Percentiles rank a stretch among this genome's conserved stretches.
Evolutionary conservation across 2,888 invertebrate genomes (phyloP).

Genomic region (Cabera pusaria): DNA sequence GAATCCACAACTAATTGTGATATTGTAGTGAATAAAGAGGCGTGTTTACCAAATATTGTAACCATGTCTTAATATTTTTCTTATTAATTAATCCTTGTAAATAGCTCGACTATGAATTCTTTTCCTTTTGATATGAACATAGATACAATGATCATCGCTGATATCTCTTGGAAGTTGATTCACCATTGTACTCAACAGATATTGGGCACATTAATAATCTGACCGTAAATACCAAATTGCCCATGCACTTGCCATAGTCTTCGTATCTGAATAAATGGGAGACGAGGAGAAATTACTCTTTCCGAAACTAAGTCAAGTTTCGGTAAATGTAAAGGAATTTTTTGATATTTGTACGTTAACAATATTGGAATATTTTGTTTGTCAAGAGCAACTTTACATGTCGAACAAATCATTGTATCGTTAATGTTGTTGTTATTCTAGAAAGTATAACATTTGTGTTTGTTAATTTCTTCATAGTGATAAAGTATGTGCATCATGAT

Average conservation of each 20-base stretch:
- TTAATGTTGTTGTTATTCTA: too few relatives aligned
- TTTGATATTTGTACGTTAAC: too few relatives aligned
- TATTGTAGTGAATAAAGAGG: conserved; percentile 32
- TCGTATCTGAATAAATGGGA: conserved; percentile 43
- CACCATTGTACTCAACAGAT: conserved; percentile 39
- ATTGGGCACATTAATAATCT: conserved; percentile 45
- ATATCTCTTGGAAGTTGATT: conserved; percentile 36
- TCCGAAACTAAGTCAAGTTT: too few relatives aligned
- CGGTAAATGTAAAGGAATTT: too few relatives aligned
- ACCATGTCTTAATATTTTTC: conserved; percentile 33
- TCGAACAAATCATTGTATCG: too few relatives aligned
- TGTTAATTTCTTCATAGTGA: too few relatives aligned
- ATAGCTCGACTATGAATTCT: conserved; percentile 34
- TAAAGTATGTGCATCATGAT: too few relatives aligned
- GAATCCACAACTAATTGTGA: conserved; percentile 32
- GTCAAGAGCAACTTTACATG: too few relatives aligned
- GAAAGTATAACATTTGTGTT: too few relatives aligned
- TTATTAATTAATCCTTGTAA: conserved; percentile 33
- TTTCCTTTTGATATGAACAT: conserved; percentile 31
- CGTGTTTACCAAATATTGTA: conserved; percentile 33
- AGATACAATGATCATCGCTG: conserved; percentile 33
- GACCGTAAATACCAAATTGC: conserved; percentile 37
- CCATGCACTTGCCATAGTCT: conserved; percentile 38
- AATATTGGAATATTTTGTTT: too few relatives aligned
- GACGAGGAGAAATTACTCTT: conserved; percentile 34